Conservation (phyloP, 2,888 invertebrate genomes). For the Acrobasis suavella region DNA sequence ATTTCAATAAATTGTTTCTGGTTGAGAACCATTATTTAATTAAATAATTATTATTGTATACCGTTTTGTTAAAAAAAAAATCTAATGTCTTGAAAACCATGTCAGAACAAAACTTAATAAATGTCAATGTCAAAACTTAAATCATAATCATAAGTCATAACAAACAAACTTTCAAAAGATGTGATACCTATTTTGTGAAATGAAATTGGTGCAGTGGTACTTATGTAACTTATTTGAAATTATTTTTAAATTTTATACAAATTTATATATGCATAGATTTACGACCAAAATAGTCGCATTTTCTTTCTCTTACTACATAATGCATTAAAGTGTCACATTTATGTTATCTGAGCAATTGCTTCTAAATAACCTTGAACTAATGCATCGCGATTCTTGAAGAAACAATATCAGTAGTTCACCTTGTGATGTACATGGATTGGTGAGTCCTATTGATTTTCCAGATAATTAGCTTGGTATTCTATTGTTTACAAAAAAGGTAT, state of each 20-base stretch:
- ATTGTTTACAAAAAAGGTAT: neutral
- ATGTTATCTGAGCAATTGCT: neutral
- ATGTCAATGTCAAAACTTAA: neutral
- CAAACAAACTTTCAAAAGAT: neutral
- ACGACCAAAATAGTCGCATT: no score
- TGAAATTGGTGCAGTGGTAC: neutral
- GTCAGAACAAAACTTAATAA: no score
- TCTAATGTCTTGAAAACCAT: neutral
- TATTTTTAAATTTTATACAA: neutral
- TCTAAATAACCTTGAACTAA: slow-evolving; percentile 8
- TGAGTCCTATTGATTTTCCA: neutral
- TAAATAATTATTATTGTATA: no score
- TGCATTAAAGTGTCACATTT: neutral
- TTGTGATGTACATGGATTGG: neutral
- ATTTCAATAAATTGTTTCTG: no score
- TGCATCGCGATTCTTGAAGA: slow-evolving; percentile 3
- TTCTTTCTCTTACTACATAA: neutral
- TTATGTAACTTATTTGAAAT: neutral
- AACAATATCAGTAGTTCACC: neutral
- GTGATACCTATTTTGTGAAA: neutral
- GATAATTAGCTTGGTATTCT: neutral
- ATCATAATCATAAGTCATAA: neutral
- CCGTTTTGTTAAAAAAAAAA: no score
- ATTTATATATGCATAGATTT: no score
- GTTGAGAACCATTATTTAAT: no score